phyloP scores from a whole-genome alignment of 2,888 invertebrate species.

The Drosophila fulvimacula region DNA sequence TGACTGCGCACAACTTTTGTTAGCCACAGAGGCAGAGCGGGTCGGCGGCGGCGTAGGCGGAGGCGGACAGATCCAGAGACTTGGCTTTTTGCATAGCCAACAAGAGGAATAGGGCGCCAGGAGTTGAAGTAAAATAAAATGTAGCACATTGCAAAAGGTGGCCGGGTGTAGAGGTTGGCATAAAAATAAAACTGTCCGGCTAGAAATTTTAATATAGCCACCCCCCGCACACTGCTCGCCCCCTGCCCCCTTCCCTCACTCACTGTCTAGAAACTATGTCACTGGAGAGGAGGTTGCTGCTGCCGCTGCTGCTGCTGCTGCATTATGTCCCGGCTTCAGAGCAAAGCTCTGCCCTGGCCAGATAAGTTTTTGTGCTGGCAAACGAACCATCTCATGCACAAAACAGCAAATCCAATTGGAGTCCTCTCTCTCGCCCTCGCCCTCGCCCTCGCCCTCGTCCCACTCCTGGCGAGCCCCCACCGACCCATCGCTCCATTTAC shows the following conservation, averaged over 20 bases:
- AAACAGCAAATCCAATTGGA: slow-evolving; percentile 68
- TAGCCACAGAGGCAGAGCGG: slow-evolving; percentile 48
- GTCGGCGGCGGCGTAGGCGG: slow-evolving; percentile 8
- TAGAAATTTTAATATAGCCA: slow-evolving; percentile 75
- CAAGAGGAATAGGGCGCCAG: slow-evolving; percentile 1
- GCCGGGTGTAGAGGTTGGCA: slow-evolving; percentile 18
- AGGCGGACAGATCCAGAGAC: slow-evolving; percentile 44
- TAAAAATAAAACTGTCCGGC: slow-evolving; percentile 71
- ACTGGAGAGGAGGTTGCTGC: slow-evolving; percentile 39
- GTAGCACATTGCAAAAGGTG: slow-evolving; percentile 40
- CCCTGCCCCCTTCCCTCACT: slow-evolving; percentile 9
- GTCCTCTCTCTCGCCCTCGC: not conserved
- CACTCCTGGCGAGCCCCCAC: not conserved
- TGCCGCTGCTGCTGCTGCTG: slow-evolving; percentile 9
- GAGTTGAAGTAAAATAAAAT: slow-evolving; percentile 51
- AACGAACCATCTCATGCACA: slow-evolving; percentile 61
- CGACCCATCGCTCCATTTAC: slow-evolving; percentile 40
- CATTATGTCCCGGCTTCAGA: slow-evolving; percentile 45
- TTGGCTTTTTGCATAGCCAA: slow-evolving; percentile 42
- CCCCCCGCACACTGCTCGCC: slow-evolving; percentile 16
- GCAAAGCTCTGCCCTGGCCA: slow-evolving; percentile 35
- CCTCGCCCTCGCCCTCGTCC: not conserved
- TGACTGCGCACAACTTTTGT: slow-evolving; percentile 79
- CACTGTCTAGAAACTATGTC: slow-evolving; percentile 62
- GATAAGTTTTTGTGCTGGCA: slow-evolving; percentile 56